Evolutionary conservation across 1,140 invertebrate species (phyloP).

Genomic region (Phymorhynchus buccinoides): DNA sequence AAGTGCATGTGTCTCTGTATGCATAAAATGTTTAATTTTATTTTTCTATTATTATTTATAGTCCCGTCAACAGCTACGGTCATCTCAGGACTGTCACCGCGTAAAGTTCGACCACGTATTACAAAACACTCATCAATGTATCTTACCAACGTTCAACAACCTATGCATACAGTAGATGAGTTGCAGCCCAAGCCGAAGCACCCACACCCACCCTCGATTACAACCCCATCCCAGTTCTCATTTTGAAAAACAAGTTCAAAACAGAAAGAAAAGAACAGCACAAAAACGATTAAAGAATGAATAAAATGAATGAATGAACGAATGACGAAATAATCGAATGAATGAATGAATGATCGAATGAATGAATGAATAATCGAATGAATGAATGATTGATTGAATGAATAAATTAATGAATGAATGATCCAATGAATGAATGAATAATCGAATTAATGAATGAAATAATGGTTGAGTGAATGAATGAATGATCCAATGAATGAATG

Average conservation of each 20-base stretch:
- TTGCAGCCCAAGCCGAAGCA: not conserved
- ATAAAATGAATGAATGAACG: not conserved
- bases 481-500: not conserved
- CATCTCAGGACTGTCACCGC: too few relatives aligned
- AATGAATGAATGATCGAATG: not conserved
- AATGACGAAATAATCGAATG: not conserved
- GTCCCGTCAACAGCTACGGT: too few relatives aligned
- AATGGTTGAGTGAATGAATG: not conserved
- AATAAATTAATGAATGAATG: not conserved
- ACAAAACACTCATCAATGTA: too few relatives aligned
- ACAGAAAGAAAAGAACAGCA: not conserved
- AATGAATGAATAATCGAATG: not conserved
- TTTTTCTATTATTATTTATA: too few relatives aligned
- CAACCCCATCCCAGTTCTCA: too few relatives aligned
- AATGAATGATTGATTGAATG: not conserved
- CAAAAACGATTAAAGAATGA: not conserved
- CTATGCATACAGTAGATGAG: not conserved
- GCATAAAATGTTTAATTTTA: too few relatives aligned
- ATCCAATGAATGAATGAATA: not conserved
- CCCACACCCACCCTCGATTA: not conserved
- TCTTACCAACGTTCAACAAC: too few relatives aligned
- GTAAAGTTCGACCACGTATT: too few relatives aligned
- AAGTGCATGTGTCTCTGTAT: not conserved
- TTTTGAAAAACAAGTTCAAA: not conserved
- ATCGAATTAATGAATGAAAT: too few relatives aligned